Evolutionary conservation across 2,888 invertebrate species (phyloP).

Genomic region (Hydrotaea cyrtoneurina): DNA sequence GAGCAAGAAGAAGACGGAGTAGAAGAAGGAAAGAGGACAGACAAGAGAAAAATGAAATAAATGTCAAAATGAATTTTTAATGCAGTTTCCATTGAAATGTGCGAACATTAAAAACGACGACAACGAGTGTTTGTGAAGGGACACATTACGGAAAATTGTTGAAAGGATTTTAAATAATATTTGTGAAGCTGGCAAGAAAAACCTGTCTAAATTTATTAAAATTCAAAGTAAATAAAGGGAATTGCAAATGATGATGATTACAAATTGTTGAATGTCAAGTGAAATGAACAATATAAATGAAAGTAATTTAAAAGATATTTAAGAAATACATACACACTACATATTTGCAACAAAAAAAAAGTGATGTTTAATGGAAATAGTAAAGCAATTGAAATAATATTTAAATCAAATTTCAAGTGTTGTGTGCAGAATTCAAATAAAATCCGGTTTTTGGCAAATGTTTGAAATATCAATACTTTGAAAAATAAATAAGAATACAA

Average conservation of each 20-base stretch:
- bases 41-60: conserved; percentile 26
- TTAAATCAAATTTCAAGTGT: too few species aligned
- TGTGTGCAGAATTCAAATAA: neutral
- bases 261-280: neutral
- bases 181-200: neutral
- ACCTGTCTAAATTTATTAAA: neutral
- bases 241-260: neutral
- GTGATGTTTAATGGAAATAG: neutral
- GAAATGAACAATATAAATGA: neutral
- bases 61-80: conserved; percentile 38
- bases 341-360: neutral
- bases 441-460: conserved; percentile 42
- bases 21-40: conserved; percentile 27
- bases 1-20: conserved; percentile 40
- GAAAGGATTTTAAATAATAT: neutral
- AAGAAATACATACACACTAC: neutral
- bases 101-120: conserved; percentile 26
- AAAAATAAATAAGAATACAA: conserved; percentile 13
- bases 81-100: conserved; percentile 39
- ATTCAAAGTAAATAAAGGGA: conserved; percentile 7
- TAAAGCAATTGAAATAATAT: neutral
- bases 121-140: conserved; percentile 8
- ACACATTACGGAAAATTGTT: neutral
- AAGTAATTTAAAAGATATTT: neutral
- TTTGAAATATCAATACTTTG: conserved; percentile 62